A percentile compares a stretch with the other conserved stretches of the same genome.
Evolutionary conservation across 2,888 invertebrate species (phyloP).

Genomic region (Drosophila aldrichi): DNA sequence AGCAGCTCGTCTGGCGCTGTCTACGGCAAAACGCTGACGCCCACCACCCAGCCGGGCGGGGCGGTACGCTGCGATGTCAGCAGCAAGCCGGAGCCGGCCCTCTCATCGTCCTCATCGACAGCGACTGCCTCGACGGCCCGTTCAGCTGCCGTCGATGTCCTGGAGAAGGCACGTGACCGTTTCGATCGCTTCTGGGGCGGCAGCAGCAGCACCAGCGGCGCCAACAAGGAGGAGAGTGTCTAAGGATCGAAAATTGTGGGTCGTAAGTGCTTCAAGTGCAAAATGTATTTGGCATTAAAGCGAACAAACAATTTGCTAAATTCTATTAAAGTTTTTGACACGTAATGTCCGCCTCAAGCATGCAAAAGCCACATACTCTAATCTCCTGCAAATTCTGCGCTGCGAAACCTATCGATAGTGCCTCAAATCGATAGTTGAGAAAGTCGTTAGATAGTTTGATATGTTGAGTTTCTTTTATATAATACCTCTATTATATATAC

Average conservation of each 20-base stretch:
- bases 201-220: constrained; percentile 87
- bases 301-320: constrained; percentile 28
- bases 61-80: constrained; percentile 63
- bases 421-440: not conserved
- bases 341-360: constrained; percentile 40
- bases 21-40: constrained; percentile 71
- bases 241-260: constrained; percentile 56
- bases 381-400: constrained; percentile 5
- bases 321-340: constrained; percentile 37
- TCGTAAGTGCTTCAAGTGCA: constrained; percentile 46
- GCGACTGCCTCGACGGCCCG: constrained; percentile 80
- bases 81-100: constrained; percentile 44
- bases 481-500: constrained; percentile 5
- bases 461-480: constrained; percentile 13
- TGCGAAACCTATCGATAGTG: constrained; percentile 27
- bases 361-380: constrained; percentile 37
- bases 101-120: constrained; percentile 70
- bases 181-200: constrained; percentile 94
- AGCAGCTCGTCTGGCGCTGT: constrained; percentile 56
- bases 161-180: constrained; percentile 92
- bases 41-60: constrained; percentile 69
- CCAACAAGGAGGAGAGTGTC: constrained; percentile 87
- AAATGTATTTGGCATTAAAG: constrained; percentile 50
- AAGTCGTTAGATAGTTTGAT: not conserved
- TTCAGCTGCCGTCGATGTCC: constrained; percentile 88